These are phyloP conservation scores for Chaetodon auriga DNA, from an alignment of 2,113 vertebrate genomes.

Conservation along the genomic window DNA sequence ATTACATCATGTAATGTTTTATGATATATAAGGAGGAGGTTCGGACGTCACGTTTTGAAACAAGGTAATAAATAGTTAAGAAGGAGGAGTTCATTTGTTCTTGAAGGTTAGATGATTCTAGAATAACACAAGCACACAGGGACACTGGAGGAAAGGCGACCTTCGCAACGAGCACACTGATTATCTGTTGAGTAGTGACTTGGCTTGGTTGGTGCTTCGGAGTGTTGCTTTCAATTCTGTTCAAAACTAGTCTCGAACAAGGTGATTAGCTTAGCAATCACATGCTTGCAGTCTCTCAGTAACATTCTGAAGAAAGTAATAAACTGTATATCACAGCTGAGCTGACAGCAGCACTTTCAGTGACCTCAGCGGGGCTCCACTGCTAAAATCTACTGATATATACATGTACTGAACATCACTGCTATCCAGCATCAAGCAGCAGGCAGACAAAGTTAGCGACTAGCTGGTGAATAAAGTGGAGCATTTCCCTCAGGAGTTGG, in stretches of 20 bases:
- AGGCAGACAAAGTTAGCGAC: neutral
- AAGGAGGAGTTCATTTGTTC: conserved; percentile 1
- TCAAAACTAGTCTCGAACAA: too few species aligned
- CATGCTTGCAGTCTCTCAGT: too few species aligned
- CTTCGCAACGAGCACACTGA: neutral
- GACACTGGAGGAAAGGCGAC: conserved; percentile 8
- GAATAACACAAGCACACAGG: neutral
- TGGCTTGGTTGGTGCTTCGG: too few species aligned
- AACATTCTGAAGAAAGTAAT: too few species aligned
- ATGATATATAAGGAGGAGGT: neutral
- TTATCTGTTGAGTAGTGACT: too few species aligned
- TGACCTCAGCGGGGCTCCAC: neutral
- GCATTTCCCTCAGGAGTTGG: neutral
- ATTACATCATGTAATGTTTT: conserved; percentile 30
- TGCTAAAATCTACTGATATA: neutral
- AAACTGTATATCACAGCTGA: too few species aligned
- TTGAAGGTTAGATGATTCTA: conserved; percentile 33
- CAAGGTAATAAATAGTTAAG: neutral
- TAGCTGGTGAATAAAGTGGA: neutral
- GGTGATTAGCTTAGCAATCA: too few species aligned
- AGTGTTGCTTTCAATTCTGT: too few species aligned
- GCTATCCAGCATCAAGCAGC: neutral
- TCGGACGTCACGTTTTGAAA: neutral
- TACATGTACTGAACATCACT: neutral
- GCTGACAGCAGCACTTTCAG: too few species aligned